phyloP scores from a whole-genome alignment of 2,888 invertebrate genomes.

The Drosophila demipolita region DNA sequence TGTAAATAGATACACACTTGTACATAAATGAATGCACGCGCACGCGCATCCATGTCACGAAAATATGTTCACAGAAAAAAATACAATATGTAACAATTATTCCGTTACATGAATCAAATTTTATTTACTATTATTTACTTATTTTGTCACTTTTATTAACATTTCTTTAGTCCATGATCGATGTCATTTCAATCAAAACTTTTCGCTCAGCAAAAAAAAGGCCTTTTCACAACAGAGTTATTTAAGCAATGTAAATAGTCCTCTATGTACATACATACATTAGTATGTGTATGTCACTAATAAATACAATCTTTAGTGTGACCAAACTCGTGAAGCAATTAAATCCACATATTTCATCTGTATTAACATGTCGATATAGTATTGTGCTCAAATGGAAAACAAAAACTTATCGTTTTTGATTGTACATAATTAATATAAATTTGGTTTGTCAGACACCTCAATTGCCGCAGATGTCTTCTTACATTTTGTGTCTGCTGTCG shows the following conservation, averaged over 20 bases:
- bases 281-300: slow-evolving; percentile 1
- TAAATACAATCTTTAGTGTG: not conserved
- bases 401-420: not conserved
- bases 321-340: not conserved
- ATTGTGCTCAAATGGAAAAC: not conserved
- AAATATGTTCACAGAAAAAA: slow-evolving; percentile 3
- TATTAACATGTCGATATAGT: not conserved
- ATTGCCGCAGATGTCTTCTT: too few relatives aligned
- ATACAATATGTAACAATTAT: slow-evolving; percentile 1
- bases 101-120: not conserved
- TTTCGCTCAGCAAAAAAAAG: not conserved
- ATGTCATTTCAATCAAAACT: not conserved
- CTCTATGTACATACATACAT: slow-evolving; percentile 2
- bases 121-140: not conserved
- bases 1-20: slow-evolving; percentile 1
- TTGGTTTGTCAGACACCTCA: too few relatives aligned
- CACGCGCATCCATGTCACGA: slow-evolving; percentile 13
- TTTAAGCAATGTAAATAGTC: slow-evolving; percentile 14
- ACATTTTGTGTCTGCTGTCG: too few relatives aligned
- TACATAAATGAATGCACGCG: slow-evolving; percentile 13
- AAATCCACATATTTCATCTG: not conserved
- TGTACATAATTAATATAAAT: too few relatives aligned
- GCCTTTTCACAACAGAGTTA: not conserved
- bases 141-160: not conserved
- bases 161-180: not conserved